Evolutionary conservation across 2,888 invertebrate genomes (phyloP).

Genomic region (Tetrapedia diversipes): DNA sequence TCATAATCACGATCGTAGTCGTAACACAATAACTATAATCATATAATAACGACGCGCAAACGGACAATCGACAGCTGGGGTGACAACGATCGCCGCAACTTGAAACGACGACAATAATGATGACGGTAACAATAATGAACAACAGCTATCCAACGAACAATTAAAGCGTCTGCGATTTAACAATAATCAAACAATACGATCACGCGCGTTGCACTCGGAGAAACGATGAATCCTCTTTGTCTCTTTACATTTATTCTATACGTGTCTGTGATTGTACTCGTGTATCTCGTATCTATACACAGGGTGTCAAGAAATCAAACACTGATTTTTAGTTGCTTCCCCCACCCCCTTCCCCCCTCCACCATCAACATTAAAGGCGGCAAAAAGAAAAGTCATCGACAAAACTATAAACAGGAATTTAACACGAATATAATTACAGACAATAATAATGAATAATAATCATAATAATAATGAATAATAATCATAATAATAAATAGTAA

Average conservation of each 20-base stretch:
- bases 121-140: slow-evolving; percentile 45
- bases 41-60: slow-evolving; percentile 30
- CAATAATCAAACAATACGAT: slow-evolving; percentile 42
- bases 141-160: slow-evolving; percentile 47
- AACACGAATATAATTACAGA: too few species aligned
- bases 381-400: too few species aligned
- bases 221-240: slow-evolving; percentile 37
- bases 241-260: slow-evolving; percentile 20
- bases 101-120: slow-evolving; percentile 26
- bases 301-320: slow-evolving; percentile 8
- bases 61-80: slow-evolving; percentile 13
- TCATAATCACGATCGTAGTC: slow-evolving; percentile 23
- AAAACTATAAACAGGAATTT: too few species aligned
- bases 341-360: too few species aligned
- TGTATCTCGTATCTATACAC: slow-evolving; percentile 10
- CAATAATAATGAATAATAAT: too few species aligned
- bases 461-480: too few species aligned
- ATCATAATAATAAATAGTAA: too few species aligned
- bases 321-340: too few species aligned
- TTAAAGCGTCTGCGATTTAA: slow-evolving; percentile 44
- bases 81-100: slow-evolving; percentile 22
- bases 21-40: slow-evolving; percentile 24
- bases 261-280: slow-evolving; percentile 15
- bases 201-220: slow-evolving; percentile 36
- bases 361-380: too few species aligned